phyloP scores from a whole-genome alignment of 2,113 vertebrate genomes.

The Istiophorus platypterus region DNA sequence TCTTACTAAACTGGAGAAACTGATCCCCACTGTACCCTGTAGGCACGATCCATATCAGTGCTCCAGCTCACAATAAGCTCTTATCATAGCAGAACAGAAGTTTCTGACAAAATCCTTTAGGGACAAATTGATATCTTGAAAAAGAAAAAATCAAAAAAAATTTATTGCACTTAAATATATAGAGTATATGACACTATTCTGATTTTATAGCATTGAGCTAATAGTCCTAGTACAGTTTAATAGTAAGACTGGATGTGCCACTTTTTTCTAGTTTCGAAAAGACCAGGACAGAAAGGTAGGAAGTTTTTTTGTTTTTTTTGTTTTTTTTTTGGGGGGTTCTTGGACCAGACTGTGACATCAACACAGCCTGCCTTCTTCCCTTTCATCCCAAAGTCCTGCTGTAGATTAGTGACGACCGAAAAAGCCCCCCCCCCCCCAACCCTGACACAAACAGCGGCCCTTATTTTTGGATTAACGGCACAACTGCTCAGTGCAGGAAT shows the following conservation, averaged over 20 bases:
- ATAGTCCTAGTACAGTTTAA: constrained; percentile 39
- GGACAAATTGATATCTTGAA: constrained; percentile 58
- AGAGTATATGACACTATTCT: constrained; percentile 43
- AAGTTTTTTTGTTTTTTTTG: constrained; percentile 15
- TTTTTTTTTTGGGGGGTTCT: too few species aligned
- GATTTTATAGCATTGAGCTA: constrained; percentile 37
- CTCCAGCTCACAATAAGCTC: constrained; percentile 66
- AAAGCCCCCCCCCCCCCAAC: constrained; percentile 45
- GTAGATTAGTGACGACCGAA: constrained; percentile 68
- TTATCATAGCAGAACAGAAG: constrained; percentile 75
- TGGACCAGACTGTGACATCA: constrained; percentile 2
- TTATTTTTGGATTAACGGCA: constrained; percentile 57
- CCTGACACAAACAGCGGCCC: constrained; percentile 53
- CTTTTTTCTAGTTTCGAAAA: background rate
- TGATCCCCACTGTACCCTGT: constrained; percentile 62
- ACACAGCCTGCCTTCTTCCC: background rate
- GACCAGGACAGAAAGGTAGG: constrained; percentile 8
- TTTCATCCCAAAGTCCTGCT: constrained; percentile 35
- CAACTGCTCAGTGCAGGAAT: constrained; percentile 50
- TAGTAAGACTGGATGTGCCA: background rate
- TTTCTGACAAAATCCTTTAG: constrained; percentile 61
- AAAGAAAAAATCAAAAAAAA: constrained; percentile 13
- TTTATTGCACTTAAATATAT: constrained; percentile 65
- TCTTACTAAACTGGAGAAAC: constrained; percentile 62
- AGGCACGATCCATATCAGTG: constrained; percentile 64